Evolutionary conservation across 2,797 vertebrate genomes (phyloP), one percentile per base, ranked within the genome.

Genomic region (Remorina albescens): DNA sequence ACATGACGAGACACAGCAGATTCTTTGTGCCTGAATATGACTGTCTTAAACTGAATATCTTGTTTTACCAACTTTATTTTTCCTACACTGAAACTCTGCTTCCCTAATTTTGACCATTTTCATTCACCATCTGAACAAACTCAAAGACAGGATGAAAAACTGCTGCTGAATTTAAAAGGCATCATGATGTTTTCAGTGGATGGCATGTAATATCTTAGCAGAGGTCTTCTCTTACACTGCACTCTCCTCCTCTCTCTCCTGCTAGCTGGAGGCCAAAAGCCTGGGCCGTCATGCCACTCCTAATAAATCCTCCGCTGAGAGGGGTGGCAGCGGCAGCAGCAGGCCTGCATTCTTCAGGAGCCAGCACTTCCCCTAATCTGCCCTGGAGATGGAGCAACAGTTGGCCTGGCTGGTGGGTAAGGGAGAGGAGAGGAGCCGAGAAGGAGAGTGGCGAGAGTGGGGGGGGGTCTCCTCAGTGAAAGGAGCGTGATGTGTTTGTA

Each of bases 331-430:
- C n/a, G n/a, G n/a, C 86, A 82, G 84, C 80, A 86, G 85, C 86
- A 83, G 91, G 89, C 70, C 67, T 64, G 83, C 91, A 91, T 94
- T 94, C 86, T 91, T 89, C 82, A 89, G 89, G 66, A 93, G 91
- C 84, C 83, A 76, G 73, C 80, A 86, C 81, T 90, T 92, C 86
- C 86, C 87, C 84, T 86, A 86, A 87, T 88, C 86, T 87, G 85
- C 84, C 84, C 88, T 49, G 59, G 87, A 91, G 86, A 88, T 91
- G 89, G 85, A 89, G 88, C 83, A 89, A 88, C 88, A 90, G 81
- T 91, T 94, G 90, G 89, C 83, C 70, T 70, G 55, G 75, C 86
- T 84, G 75, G 57, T 58, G 55, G 74, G 67, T 74, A 18, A 30
- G 39, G 32, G 56, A n/a, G 64, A 6, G 8, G 6, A 28, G 54